These are phyloP conservation scores for Amblyopsis rosae DNA, from an alignment of 2,113 vertebrate genomes.

Conservation along the genomic window DNA sequence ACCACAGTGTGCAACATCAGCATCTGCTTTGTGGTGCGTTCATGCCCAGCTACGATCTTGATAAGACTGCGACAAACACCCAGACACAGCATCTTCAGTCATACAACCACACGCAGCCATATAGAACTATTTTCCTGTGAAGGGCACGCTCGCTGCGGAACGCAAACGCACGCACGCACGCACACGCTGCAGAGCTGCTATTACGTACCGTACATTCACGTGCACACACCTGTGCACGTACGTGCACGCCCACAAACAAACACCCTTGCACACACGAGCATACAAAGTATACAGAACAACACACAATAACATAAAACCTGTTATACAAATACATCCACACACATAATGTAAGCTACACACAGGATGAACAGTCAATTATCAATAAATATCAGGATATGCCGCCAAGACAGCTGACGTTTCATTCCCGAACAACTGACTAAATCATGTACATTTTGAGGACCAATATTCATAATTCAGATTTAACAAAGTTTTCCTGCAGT, in stretches of 20 bases:
- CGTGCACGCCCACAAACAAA: conserved; percentile 11
- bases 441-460: background rate
- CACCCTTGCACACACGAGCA: background rate
- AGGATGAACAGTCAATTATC: conserved; percentile 14
- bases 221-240: conserved; percentile 21
- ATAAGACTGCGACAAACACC: conserved; percentile 80
- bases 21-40: conserved; percentile 69
- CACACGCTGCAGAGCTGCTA: conserved; percentile 8
- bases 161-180: conserved; percentile 3
- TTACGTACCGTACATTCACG: conserved; percentile 8
- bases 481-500: too few species aligned
- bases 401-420: conserved; percentile 2
- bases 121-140: conserved; percentile 53
- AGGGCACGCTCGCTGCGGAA: conserved; percentile 61
- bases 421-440: background rate
- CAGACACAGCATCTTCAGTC: conserved; percentile 63
- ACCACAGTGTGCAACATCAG: conserved; percentile 72
- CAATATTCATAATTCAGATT: background rate
- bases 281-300: background rate
- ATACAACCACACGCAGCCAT: conserved; percentile 41
- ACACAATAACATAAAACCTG: background rate
- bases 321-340: background rate
- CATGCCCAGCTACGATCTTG: conserved; percentile 66
- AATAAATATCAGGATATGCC: conserved; percentile 12
- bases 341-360: background rate